Percentiles rank a stretch among this genome's conserved stretches.
These are phyloP conservation scores for Bucco capensis DNA, from an alignment of 2,113 vertebrate genomes.

Conservation along the genomic window DNA sequence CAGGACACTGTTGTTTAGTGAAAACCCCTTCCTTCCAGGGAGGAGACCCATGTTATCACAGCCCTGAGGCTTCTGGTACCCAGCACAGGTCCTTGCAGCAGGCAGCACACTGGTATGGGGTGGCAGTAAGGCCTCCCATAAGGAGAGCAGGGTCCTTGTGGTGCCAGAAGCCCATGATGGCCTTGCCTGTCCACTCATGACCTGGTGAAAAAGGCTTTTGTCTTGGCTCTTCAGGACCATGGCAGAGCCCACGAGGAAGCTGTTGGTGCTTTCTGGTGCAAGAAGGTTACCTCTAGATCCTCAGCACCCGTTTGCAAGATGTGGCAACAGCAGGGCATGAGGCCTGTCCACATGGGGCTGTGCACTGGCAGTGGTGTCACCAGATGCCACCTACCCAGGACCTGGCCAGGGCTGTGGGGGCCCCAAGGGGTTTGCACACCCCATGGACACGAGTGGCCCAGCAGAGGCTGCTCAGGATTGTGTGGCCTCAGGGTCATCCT, in stretches of 20 bases:
- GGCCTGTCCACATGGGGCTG: not conserved
- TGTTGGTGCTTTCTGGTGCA: not conserved
- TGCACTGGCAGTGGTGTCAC: not conserved
- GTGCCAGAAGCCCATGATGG: not conserved
- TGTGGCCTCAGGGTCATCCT: accelerated
- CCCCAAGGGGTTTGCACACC: not conserved
- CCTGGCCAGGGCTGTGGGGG: not conserved
- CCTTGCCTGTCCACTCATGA: accelerated
- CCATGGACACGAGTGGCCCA: not conserved
- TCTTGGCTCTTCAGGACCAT: accelerated
- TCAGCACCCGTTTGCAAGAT: accelerated
- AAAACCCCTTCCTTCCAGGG: not conserved
- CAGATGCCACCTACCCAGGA: not conserved
- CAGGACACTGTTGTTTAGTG: accelerated
- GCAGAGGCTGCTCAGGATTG: not conserved
- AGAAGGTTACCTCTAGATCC: not conserved
- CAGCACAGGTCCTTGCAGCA: not conserved
- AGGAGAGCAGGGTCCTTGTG: too few species aligned
- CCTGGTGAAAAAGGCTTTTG: not conserved
- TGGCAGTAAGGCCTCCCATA: not conserved
- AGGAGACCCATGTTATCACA: accelerated
- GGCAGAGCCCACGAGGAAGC: accelerated
- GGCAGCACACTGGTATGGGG: not conserved
- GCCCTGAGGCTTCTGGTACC: not conserved
- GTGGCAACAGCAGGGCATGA: accelerated